Base-by-base conservation (phyloP, 2,888 invertebrate genomes). In the Calameuta idolon region DNA sequence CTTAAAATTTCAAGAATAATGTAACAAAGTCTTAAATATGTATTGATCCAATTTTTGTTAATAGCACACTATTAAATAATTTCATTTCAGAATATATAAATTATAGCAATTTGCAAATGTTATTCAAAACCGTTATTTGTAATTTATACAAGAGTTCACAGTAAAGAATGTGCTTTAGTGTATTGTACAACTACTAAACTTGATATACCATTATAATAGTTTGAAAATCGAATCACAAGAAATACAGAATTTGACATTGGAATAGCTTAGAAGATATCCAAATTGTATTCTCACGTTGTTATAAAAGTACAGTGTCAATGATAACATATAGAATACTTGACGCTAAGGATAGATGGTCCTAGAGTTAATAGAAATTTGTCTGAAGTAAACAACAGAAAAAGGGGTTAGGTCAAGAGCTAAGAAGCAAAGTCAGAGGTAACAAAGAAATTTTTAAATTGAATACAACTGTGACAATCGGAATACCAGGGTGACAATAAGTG, bases 331-430 rank as follows among this genome's bases (percentile, higher is more conserved):
- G 9, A 55, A 55, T 55, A 55, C 23, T 55, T 55, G 5, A 55
- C 1, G 23, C 55, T 55, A 55, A 55, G 9, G 23, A 55, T 55
- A 55, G 9, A 23, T 55, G 23, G 23, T 0, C 55, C 55, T 55
- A 71, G 30, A 3, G 23, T 15, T 30, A 34, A 15, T 71, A 71
- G 34, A 33, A 30, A 12, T 71, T 30, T 12, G 30, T 34, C 23
- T 30, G 23, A 74, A 74, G 74, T 74, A 74, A 74, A 37, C n/a
- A 74, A 35, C 37, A 74, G 35, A 74, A 74, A 74, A 74, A 74
- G 34, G 31, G 34, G 74, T 34, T 30, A 74, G 74, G 74, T 74
- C 71, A 71, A 71, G 15, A 55, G 5, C 15, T 55, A 23, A 55
- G 55, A 55, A 55, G 23, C 55, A 55, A 55, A 23, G 55, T 55